Conservation (phyloP, 2,888 invertebrate genomes). For the Ceraclea dissimilis region DNA sequence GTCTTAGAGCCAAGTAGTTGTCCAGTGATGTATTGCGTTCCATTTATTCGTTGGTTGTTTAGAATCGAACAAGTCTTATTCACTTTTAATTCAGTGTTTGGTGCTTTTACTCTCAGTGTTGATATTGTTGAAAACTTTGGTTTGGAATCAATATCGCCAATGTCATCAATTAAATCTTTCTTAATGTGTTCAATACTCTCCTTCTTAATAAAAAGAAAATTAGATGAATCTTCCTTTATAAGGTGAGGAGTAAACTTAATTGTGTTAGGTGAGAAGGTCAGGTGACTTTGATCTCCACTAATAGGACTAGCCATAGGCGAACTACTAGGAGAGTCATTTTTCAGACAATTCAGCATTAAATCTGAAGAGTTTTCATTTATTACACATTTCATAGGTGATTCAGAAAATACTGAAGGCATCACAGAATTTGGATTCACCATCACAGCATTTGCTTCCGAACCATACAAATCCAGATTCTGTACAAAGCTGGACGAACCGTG, state of each 20-base stretch:
- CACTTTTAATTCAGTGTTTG: slow-evolving; percentile 40
- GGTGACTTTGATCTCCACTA: slow-evolving; percentile 59
- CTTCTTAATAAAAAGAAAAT: slow-evolving; percentile 29
- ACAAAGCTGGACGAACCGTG: slow-evolving; percentile 56
- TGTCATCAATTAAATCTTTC: slow-evolving; percentile 56
- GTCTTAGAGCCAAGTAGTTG: slow-evolving; percentile 45
- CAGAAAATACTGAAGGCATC: slow-evolving; percentile 66
- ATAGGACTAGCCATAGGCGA: slow-evolving; percentile 51
- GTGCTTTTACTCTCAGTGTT: slow-evolving; percentile 40
- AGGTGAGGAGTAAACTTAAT: slow-evolving; percentile 58
- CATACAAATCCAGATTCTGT: slow-evolving; percentile 60
- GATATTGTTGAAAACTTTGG: slow-evolving; percentile 36
- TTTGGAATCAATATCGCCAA: slow-evolving; percentile 49
- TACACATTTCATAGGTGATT: slow-evolving; percentile 41
- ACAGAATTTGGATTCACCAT: slow-evolving; percentile 90
- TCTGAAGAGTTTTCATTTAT: slow-evolving; percentile 44
- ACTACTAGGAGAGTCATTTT: slow-evolving; percentile 31
- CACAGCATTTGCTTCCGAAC: slow-evolving; percentile 65
- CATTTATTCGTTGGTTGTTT: slow-evolving; percentile 41
- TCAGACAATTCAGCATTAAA: slow-evolving; percentile 41
- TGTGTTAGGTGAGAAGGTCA: slow-evolving; percentile 63
- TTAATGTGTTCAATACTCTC: slow-evolving; percentile 47
- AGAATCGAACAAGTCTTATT: slow-evolving; percentile 45
- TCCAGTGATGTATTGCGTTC: slow-evolving; percentile 20
- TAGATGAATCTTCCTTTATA: slow-evolving; percentile 33